phyloP scores from a whole-genome alignment of 2,797 vertebrate species.

The Falco cherrug region DNA sequence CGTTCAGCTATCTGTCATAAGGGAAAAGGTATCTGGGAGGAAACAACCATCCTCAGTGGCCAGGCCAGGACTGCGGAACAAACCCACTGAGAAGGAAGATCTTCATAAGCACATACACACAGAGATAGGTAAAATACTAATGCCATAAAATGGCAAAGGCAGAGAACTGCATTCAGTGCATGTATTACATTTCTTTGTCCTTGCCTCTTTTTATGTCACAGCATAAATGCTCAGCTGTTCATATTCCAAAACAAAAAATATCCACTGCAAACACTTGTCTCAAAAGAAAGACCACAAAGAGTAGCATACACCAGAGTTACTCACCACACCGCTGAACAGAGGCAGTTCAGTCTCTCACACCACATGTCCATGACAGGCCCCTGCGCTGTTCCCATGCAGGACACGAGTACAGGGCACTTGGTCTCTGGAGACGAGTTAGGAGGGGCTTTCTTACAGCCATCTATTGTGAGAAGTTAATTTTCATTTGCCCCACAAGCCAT shows the following conservation, averaged over 20 bases:
- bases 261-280: not conserved
- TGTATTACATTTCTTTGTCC: not conserved
- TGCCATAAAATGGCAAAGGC: not conserved
- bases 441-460: not conserved
- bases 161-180: not conserved
- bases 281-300: not conserved
- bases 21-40: not conserved
- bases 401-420: not conserved
- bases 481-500: not conserved
- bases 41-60: not conserved
- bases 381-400: fast-evolving
- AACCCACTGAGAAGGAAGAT: not conserved
- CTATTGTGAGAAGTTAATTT: not conserved
- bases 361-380: fast-evolving
- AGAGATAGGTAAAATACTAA: not conserved
- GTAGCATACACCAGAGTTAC: not conserved
- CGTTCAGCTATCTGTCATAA: not conserved
- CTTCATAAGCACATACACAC: not conserved
- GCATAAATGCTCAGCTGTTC: not conserved
- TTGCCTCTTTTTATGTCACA: not conserved
- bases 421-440: not conserved
- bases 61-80: not conserved
- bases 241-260: not conserved
- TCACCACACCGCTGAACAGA: not conserved
- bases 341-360: not conserved